Conservation (phyloP, 2,113 vertebrate genomes). For the Albula glossodonta region DNA sequence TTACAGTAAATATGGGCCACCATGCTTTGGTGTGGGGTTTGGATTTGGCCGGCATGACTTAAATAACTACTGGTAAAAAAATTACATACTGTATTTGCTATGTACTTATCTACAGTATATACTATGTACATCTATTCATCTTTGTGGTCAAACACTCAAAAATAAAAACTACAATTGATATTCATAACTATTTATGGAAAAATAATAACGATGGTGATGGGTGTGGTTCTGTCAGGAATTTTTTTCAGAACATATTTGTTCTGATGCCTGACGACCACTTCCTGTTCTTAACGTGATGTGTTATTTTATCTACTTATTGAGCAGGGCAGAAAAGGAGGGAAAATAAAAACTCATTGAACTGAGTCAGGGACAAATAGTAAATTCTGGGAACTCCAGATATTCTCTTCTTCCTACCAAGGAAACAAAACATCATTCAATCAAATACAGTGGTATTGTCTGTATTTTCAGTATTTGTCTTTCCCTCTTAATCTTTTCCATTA, state of each 20-base stretch:
- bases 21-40: not conserved
- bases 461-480: not conserved
- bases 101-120: no score
- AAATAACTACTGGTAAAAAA: not conserved
- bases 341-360: not conserved
- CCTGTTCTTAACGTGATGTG: not conserved
- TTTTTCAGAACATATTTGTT: not conserved
- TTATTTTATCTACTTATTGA: not conserved
- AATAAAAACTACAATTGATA: no score
- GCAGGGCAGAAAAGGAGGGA: not conserved
- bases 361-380: not conserved
- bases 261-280: not conserved
- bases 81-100: no score
- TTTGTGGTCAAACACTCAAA: no score
- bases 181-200: not conserved
- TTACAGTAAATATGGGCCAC: not conserved
- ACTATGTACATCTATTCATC: no score
- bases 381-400: not conserved
- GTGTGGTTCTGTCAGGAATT: not conserved
- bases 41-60: not conserved
- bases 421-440: not conserved
- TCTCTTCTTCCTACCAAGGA: not conserved
- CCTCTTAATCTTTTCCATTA: not conserved
- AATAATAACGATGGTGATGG: not conserved
- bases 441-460: not conserved